Conservation (phyloP, 30 jellyfish, hydroid and myxozoan species). For the Aurelia sp. region DNA sequence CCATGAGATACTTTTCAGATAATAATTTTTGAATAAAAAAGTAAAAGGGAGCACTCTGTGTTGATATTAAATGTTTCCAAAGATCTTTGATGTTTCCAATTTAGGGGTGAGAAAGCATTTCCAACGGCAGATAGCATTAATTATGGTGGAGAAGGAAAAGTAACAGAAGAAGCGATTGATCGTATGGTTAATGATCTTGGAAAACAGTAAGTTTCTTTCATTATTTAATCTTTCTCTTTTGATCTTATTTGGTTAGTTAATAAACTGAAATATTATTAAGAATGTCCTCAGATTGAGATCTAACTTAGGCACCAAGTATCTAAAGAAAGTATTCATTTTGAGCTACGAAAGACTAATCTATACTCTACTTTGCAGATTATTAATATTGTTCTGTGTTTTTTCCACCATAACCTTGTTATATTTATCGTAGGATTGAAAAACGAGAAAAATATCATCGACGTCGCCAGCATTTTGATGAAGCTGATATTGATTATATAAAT, state of each 20-base stretch:
- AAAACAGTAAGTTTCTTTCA: conserved; percentile 81
- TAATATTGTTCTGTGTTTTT: background rate
- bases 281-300: no score
- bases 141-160: conserved; percentile 89
- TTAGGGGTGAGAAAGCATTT: conserved; percentile 87
- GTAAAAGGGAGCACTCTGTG: no score
- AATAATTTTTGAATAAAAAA: no score
- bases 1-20: no score
- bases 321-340: no score
- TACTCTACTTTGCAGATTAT: background rate
- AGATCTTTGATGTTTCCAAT: background rate
- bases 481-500: conserved; percentile 96
- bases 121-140: conserved; percentile 87
- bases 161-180: conserved; percentile 86
- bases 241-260: no score
- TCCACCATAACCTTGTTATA: background rate
- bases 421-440: conserved; percentile 76
- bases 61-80: background rate
- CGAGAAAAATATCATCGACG: conserved; percentile 93
- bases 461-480: conserved; percentile 95
- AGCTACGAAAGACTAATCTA: no score
- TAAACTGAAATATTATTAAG: no score
- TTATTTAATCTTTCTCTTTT: no score
- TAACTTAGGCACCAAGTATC: no score
- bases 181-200: conserved; percentile 96